Conservation (phyloP, 2,888 invertebrate species). For the Aleiodes alternator region DNA sequence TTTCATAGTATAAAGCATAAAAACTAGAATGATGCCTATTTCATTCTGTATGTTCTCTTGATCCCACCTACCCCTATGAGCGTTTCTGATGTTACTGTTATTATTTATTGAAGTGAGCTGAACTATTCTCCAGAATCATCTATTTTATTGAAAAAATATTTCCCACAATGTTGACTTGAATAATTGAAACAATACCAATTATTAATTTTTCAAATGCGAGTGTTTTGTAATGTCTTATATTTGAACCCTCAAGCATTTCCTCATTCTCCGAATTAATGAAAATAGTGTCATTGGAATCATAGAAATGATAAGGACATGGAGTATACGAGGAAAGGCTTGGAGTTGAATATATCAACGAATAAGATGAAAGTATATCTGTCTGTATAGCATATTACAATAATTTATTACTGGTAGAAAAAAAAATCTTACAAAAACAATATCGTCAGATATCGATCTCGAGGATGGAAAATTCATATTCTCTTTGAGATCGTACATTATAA, state of each 20-base stretch:
- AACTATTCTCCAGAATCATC: neutral
- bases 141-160: neutral
- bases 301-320: constrained; percentile 16
- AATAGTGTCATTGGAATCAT: neutral
- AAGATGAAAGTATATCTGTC: constrained; percentile 57
- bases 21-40: no score
- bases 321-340: constrained; percentile 51
- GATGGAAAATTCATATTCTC: constrained; percentile 47
- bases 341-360: constrained; percentile 60
- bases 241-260: constrained; percentile 20
- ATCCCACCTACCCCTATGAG: no score
- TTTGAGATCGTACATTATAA: constrained; percentile 36
- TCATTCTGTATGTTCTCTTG: no score
- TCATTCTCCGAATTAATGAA: constrained; percentile 3
- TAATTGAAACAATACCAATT: neutral
- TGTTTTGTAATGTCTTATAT: neutral
- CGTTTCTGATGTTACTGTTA: constrained; percentile 17
- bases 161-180: no score
- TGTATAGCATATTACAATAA: constrained; percentile 61
- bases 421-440: constrained; percentile 59
- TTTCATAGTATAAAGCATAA: no score
- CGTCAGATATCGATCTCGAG: constrained; percentile 47
- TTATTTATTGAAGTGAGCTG: constrained; percentile 10
- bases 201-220: neutral
- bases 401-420: constrained; percentile 65